Base-by-base conservation (phyloP, 2,888 invertebrate genomes). In the Sabatieria punctata region DNA sequence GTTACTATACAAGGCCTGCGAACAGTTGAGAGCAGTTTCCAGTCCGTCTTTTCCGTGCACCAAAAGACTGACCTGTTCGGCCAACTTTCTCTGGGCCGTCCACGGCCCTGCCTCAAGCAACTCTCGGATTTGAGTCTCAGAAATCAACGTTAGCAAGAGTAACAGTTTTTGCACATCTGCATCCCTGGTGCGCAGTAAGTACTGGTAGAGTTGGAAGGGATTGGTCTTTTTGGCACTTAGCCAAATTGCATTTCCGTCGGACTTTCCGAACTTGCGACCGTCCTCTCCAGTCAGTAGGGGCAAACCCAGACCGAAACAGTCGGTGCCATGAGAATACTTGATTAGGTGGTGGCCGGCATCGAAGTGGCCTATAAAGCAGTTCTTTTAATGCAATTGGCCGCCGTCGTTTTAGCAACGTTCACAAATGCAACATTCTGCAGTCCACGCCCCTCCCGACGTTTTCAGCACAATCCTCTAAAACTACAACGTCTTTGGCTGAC, bases 201-300 rank as follows among this genome's bases (percentile, higher is more conserved):
- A 59, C 66, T 97, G 95, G 65, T 91, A 95, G 1, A 95, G 71
- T 19, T 80, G 77, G 68, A 82, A 95, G 1, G 85, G 77, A 1
- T 85, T 82, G 0, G 89, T 88, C 69, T 78, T 80, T 1, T 74
- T 66, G 4, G 63, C 51, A 54, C 81, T 78, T 23, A 95, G 68
- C 89, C 89, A 93, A 4, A 93, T 71, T 0, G 81, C 79, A 0
- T 85, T 82, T 15, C 38, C 24, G 25, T 8, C 39, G 26, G 15
- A 21, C 72, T 99, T 99, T 0, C 95, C 95, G 64, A 89, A 82
- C 67, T 99, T 99, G 58, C 85, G 80, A 0, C 95, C 97, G 61
- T 79, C 77, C 65, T 85, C 82, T 6, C 82, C 78, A 1, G 85
- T 86, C n/a, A 97, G 76, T 48, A 97, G 67, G 0, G 97, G 97